Conservation (phyloP, 2,113 vertebrate genomes). For the Toxotes jaculatrix region DNA sequence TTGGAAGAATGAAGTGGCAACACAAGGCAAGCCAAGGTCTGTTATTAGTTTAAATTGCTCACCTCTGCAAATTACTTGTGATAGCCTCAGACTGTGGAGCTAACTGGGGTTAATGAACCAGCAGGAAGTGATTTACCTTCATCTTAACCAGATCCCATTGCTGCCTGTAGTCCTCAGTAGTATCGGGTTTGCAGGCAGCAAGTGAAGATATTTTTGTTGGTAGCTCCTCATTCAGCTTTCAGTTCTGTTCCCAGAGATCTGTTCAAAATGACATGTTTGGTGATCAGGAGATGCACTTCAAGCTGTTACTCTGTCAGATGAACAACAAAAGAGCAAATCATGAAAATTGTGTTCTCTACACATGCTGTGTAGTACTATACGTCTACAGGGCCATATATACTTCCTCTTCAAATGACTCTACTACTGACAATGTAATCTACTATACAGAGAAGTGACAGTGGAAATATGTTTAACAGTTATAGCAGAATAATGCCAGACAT, state of each 20-base stretch:
- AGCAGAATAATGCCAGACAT: neutral
- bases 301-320: neutral
- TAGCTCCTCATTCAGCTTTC: neutral
- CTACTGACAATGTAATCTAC: neutral
- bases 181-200: neutral
- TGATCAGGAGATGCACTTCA: neutral
- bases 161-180: neutral
- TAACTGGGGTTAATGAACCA: constrained; percentile 21
- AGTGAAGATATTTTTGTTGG: neutral
- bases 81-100: neutral
- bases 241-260: neutral
- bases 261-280: neutral
- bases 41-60: constrained; percentile 14
- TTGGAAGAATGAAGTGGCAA: neutral
- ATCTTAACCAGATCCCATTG: neutral
- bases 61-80: neutral
- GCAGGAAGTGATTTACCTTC: constrained; percentile 24
- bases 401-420: neutral
- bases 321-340: neutral
- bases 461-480: constrained; percentile 2
- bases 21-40: neutral
- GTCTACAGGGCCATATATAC: neutral
- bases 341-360: neutral
- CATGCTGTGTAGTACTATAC: neutral
- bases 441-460: neutral